phyloP scores from a whole-genome alignment of 1,140 invertebrate species.

The Vanessa atalanta region DNA sequence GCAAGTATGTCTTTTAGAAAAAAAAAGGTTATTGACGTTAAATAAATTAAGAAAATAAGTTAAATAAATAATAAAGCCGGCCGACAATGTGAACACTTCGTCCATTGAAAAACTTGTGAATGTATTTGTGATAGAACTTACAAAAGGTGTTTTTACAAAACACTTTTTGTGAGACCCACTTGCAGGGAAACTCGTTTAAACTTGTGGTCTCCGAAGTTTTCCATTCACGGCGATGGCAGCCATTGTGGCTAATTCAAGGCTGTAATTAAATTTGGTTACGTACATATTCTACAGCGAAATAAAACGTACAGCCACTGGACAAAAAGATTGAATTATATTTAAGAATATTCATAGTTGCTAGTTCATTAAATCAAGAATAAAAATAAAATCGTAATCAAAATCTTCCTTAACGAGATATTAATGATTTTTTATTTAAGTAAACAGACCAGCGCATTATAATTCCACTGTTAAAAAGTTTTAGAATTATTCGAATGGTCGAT shows the following conservation, averaged over 20 bases:
- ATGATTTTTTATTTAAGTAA: too few relatives aligned
- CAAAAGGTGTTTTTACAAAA: conserved; percentile 56
- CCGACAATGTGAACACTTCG: conserved; percentile 33
- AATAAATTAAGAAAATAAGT: conserved; percentile 13
- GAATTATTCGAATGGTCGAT: too few relatives aligned
- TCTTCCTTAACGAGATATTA: too few relatives aligned
- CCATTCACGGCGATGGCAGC: conserved; percentile 62
- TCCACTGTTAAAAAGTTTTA: too few relatives aligned
- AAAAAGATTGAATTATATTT: not conserved
- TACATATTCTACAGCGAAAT: conserved; percentile 49
- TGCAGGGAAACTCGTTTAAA: conserved; percentile 64
- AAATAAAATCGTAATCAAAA: not conserved
- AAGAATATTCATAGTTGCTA: not conserved
- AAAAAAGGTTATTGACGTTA: not conserved
- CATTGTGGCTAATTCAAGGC: conserved; percentile 73
- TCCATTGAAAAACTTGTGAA: conserved; percentile 39
- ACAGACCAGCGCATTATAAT: too few relatives aligned
- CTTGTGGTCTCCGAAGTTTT: conserved; percentile 68
- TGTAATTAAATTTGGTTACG: conserved; percentile 78
- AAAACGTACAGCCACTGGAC: not conserved
- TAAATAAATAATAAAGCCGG: conserved; percentile 22
- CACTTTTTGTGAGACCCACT: conserved; percentile 53
- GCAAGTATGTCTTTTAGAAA: too few relatives aligned
- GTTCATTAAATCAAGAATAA: not conserved
- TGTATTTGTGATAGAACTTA: conserved; percentile 44